phyloP scores from a whole-genome alignment of 2,797 vertebrate genomes.

The Knipowitschia caucasica region DNA sequence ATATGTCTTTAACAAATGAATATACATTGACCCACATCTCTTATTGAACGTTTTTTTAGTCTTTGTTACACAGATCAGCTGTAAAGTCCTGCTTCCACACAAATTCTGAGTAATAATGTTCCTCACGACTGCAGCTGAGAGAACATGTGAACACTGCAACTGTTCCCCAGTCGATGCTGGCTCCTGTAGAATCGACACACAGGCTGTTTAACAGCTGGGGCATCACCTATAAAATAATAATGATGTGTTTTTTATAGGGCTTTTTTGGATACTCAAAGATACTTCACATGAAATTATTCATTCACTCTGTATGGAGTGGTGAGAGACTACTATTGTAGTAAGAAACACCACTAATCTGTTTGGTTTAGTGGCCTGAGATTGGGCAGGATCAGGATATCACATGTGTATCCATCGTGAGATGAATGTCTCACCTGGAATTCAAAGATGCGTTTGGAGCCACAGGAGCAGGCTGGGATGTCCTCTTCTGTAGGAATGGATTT shows the following conservation, averaged over 20 bases:
- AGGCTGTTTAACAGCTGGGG: constrained; percentile 93
- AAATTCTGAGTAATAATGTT: constrained; percentile 81
- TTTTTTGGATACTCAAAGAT: too few relatives aligned
- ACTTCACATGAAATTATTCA: too few relatives aligned
- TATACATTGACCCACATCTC: neutral
- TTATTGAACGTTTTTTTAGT: neutral
- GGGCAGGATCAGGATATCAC: too few relatives aligned
- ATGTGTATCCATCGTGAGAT: neutral
- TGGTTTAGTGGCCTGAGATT: too few relatives aligned
- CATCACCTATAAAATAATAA: constrained; percentile 89
- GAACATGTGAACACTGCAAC: constrained; percentile 86
- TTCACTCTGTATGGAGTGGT: too few relatives aligned
- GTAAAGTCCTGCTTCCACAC: constrained; percentile 93
- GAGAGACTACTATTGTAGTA: too few relatives aligned
- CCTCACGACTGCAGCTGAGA: constrained; percentile 56
- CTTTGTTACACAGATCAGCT: constrained; percentile 35
- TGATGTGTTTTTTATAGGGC: too few relatives aligned
- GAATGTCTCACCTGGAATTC: constrained; percentile 89
- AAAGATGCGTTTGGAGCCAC: constrained; percentile 87
- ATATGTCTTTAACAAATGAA: neutral
- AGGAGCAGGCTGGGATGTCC: constrained; percentile 85
- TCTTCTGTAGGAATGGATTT: constrained; percentile 80
- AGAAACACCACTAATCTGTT: too few relatives aligned
- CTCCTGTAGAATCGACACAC: constrained; percentile 84
- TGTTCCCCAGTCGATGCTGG: constrained; percentile 92